phyloP scores from a whole-genome alignment of 2,113 vertebrate species.

The Ctenodactylus gundi region DNA sequence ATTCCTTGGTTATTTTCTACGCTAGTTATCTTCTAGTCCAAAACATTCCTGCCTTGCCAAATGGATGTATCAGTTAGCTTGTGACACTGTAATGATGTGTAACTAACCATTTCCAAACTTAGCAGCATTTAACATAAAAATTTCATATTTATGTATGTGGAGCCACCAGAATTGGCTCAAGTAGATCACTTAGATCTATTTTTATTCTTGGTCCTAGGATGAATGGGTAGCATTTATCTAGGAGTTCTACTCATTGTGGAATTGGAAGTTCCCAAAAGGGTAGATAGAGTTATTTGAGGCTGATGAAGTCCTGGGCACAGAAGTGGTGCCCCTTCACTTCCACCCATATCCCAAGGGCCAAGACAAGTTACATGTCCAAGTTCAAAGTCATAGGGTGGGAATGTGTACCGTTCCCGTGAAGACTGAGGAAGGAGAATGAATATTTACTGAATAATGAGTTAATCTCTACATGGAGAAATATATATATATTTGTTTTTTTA shows the following conservation, averaged over 20 bases:
- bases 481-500: constrained; percentile 5
- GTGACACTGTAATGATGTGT: background rate
- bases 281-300: background rate
- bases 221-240: background rate
- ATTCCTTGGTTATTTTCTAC: background rate
- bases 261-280: background rate
- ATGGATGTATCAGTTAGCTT: background rate
- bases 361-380: background rate
- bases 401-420: background rate
- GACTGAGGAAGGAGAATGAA: background rate
- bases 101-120: background rate
- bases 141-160: background rate
- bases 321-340: background rate
- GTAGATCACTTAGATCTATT: background rate
- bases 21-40: background rate
- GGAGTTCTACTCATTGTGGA: background rate
- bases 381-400: background rate
- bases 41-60: background rate
- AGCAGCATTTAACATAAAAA: background rate
- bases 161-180: background rate
- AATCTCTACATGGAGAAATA: background rate
- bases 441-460: background rate
- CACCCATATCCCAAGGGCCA: background rate
- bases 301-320: background rate
- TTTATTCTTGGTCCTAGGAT: background rate